A percentile compares a stretch with the other conserved stretches of the same genome.
Evolutionary conservation across 2,797 vertebrate genomes (phyloP).

Genomic region (Argya squamiceps): DNA sequence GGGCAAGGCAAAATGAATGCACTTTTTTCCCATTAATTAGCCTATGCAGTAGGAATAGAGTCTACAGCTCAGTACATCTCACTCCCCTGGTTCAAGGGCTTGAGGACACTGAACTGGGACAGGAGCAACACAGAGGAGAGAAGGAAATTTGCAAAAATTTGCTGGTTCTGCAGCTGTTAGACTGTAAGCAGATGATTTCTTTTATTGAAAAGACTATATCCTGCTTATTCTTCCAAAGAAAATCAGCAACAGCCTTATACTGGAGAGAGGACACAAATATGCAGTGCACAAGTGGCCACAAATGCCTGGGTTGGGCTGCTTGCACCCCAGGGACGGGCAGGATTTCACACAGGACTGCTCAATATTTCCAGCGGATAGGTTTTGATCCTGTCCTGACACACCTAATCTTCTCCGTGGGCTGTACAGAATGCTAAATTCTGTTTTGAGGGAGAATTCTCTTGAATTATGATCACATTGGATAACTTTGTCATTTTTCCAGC

Average conservation of each 20-base stretch:
- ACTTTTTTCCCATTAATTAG: not conserved
- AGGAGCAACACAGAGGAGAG: not conserved
- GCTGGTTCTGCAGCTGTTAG: not conserved
- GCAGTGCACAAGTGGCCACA: not conserved
- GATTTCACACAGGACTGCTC: not conserved
- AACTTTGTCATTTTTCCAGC: not conserved
- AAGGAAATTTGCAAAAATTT: not conserved
- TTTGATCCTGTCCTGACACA: not conserved
- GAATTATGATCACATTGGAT: not conserved
- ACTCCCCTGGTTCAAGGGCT: not conserved
- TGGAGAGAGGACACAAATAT: not conserved
- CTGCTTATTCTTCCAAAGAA: not conserved
- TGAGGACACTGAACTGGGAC: not conserved
- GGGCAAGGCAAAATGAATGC: not conserved
- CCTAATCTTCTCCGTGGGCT: not conserved
- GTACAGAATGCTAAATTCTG: not conserved
- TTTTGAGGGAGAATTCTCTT: not conserved
- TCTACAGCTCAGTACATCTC: not conserved
- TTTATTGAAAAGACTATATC: not conserved
- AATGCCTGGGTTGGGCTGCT: not conserved
- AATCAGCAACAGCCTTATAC: not conserved
- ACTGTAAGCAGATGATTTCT: not conserved
- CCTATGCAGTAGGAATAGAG: not conserved
- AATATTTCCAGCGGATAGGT: accelerated
- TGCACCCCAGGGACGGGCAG: not conserved